Percentiles rank a stretch among this genome's conserved stretches.
phyloP scores from a whole-genome alignment of 1,140 invertebrate genomes.

The Drosophila aff. region DNA sequence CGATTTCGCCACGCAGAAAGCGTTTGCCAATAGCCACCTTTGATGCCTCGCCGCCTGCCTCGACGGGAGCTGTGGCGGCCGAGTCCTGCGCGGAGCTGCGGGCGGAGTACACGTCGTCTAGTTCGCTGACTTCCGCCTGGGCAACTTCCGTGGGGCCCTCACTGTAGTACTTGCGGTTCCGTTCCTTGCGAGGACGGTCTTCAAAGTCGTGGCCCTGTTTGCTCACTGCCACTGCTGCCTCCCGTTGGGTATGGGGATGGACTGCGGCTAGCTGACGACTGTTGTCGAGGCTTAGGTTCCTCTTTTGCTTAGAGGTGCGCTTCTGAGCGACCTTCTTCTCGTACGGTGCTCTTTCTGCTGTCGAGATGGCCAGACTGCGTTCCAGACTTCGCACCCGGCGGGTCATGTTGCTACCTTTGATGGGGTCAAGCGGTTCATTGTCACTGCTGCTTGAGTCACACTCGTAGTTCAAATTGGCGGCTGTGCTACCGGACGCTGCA shows the following conservation, averaged over 20 bases:
- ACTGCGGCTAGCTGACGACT: slow-evolving; percentile 36
- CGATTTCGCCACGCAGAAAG: slow-evolving; percentile 81
- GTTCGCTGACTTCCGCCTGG: slow-evolving; percentile 26
- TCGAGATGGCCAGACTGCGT: slow-evolving; percentile 46
- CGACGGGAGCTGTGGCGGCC: slow-evolving; percentile 19
- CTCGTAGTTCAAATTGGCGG: slow-evolving; percentile 34
- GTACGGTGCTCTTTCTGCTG: slow-evolving; percentile 29
- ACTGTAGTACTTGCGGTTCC: slow-evolving; percentile 43
- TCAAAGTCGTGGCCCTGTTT: slow-evolving; percentile 35
- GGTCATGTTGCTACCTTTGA: slow-evolving; percentile 37
- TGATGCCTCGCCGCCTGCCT: slow-evolving; percentile 21
- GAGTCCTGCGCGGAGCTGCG: slow-evolving; percentile 62
- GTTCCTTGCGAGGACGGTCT: slow-evolving; percentile 36
- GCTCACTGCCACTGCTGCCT: background rate
- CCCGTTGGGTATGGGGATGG: slow-evolving; percentile 25
- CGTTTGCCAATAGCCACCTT: slow-evolving; percentile 81
- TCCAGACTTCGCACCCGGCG: slow-evolving; percentile 76
- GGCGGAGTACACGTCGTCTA: slow-evolving; percentile 66
- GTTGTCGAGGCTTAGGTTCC: slow-evolving; percentile 77
- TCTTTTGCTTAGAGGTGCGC: slow-evolving; percentile 74
- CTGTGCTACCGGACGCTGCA: slow-evolving; percentile 14
- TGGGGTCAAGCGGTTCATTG: slow-evolving; percentile 49
- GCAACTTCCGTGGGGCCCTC: slow-evolving; percentile 1
- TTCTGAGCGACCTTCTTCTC: slow-evolving; percentile 66
- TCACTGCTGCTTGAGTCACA: slow-evolving; percentile 77